A percentile compares a stretch with the other conserved stretches of the same genome.
These are phyloP conservation scores for Jacana jacana DNA, from an alignment of 2,113 vertebrate species.

Conservation along the genomic window DNA sequence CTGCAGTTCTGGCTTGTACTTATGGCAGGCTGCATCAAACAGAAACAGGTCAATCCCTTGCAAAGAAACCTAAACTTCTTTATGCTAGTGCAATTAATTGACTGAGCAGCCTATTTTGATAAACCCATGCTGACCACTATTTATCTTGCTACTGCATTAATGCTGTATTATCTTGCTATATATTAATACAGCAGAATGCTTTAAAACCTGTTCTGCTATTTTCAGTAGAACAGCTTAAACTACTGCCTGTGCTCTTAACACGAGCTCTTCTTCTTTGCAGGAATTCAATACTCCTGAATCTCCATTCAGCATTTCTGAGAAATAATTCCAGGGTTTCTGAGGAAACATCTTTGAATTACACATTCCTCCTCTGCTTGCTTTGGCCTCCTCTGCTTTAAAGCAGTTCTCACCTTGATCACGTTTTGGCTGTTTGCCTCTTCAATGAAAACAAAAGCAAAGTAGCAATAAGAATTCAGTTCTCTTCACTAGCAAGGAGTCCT, in stretches of 20 bases:
- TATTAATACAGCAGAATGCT: neutral
- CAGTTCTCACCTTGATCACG: neutral
- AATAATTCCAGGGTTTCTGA: slow-evolving; percentile 4
- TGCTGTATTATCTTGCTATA: neutral
- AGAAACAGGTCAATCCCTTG: neutral
- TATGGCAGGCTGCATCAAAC: neutral
- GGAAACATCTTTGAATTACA: neutral
- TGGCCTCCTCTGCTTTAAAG: neutral
- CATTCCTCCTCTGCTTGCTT: neutral
- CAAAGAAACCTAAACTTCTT: neutral
- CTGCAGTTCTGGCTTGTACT: neutral
- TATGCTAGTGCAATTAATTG: neutral
- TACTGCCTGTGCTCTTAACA: neutral
- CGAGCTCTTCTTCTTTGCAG: neutral
- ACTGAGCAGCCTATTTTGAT: neutral
- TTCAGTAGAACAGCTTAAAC: neutral
- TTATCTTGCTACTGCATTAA: neutral
- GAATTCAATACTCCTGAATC: neutral
- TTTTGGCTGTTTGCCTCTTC: neutral
- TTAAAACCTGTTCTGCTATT: neutral
- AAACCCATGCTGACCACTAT: neutral
- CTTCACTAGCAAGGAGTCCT: neutral
- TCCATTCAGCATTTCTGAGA: neutral
- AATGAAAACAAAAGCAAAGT: neutral
- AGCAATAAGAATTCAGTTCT: neutral